Base-by-base conservation (phyloP, 2,797 vertebrate genomes). In the Enteromius trimaculatus region DNA sequence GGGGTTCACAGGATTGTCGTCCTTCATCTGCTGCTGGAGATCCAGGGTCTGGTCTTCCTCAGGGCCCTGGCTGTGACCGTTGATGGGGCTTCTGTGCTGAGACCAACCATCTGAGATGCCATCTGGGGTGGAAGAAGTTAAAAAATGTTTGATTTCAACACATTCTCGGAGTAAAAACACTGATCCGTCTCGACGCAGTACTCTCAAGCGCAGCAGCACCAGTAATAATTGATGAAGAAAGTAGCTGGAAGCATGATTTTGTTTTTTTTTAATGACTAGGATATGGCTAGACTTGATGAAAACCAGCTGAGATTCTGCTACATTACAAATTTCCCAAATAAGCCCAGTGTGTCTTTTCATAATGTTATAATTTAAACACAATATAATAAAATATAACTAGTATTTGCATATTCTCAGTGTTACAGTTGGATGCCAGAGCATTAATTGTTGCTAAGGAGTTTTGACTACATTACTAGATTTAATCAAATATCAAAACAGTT, bases 61-160 rank as follows among this genome's bases (percentile, higher is more conserved):
- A 0, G 89, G 91, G 19, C 84, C 90, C 65, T 90, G 44, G 77
- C 92, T 26, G 71, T 94, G 92, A 49, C 96, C 92, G 55, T 97
- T 95, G 89, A 92, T 90, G 23, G 66, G 79, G 62, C 72, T 92
- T 85, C 4, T 80, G 79, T 83, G 89, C 78, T 84, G 82, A 21
- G 88, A 80, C 85, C 84, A 91, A 69, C 88, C 74, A 0, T 91
- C 89, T 0, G 92, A 80, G 72, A 89, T 80, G 0, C 77, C 79
- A 53, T 93, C 94, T 94, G 80, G 1, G 16, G 53, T 3, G 60
- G 42, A 14, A 60, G 29, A 64, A 60, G 62, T 11, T 23, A 17
- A 62, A 37, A 47, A 70, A 14, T 37, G 23, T 31, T 62, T 10
- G 9, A 84, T 60, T 78, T 71, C 21, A 47, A 37, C 19, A n/a